phyloP scores from a whole-genome alignment of 1,140 invertebrate species.

The Hyposmocoma kahamanoa region DNA sequence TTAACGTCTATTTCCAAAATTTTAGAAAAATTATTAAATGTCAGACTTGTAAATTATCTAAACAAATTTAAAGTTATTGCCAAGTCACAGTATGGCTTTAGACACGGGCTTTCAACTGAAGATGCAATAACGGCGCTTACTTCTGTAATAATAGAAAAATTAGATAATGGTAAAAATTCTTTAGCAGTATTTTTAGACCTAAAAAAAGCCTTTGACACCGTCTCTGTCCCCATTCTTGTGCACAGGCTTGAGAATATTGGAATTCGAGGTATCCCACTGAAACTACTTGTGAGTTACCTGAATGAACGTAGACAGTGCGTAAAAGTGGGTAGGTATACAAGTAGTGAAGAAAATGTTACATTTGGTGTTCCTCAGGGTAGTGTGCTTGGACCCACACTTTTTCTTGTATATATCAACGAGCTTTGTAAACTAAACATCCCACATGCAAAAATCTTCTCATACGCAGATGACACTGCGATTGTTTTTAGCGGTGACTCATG shows the following conservation, averaged over 20 bases:
- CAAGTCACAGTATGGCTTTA: background rate
- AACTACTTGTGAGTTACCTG: background rate
- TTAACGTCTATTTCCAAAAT: background rate
- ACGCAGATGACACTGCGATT: slow-evolving; percentile 5
- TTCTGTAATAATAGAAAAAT: background rate
- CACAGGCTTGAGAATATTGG: slow-evolving; percentile 4
- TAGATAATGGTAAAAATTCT: background rate
- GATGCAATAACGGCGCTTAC: background rate
- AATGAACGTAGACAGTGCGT: background rate
- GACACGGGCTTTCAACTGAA: background rate
- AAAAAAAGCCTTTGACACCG: slow-evolving; percentile 6
- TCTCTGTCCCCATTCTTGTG: slow-evolving; percentile 2
- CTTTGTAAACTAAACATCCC: background rate
- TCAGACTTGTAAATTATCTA: background rate
- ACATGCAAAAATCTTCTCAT: background rate
- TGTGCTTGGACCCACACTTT: slow-evolving; percentile 2
- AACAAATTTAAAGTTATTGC: background rate
- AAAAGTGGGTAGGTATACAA: background rate
- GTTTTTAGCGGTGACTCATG: background rate
- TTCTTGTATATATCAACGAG: slow-evolving; percentile 2
- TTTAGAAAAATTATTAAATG: slow-evolving; percentile 5
- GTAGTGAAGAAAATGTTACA: background rate
- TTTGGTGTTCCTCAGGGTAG: slow-evolving; percentile 5
- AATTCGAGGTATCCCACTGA: background rate
- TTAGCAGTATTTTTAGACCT: background rate